Base-by-base conservation (phyloP, 2,113 vertebrate genomes). In the Neopipo cinnamomea region DNA sequence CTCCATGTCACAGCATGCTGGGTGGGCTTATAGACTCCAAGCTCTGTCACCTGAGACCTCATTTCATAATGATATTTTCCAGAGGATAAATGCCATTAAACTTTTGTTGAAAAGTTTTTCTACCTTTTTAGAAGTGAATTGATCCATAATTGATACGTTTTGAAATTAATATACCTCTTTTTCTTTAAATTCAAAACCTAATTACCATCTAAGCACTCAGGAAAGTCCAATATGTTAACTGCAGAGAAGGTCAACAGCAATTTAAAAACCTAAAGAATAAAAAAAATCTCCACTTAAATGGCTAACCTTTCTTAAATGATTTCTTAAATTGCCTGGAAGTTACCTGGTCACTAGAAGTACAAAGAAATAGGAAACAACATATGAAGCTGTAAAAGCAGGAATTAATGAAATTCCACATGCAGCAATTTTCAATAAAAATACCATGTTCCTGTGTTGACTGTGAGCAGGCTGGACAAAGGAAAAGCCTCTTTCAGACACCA, bases 191-290 rank as follows among this genome's bases (percentile, higher is more conserved):
- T 21, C 44, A 88, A 92, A 89, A 44, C 13, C 8, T 20, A 44
- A 47, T 80, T 85, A 63, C 41, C n/a, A 88, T 73, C 25, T 84
- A 72, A 94, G 65, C 58, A 85, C n/a, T 49, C 83, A 70, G 11
- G 5, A 62, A 85, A 83, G 30, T 81, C 62, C 52, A 92, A 9
- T 85, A 68, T 30, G 67, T 78, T 78, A 91, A 90, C 39, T 39
- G 67, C 66, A 91, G 27, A 84, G 65, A 93, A 94, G 49, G 74
- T 91, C 50, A 94, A 94, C 1, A 58, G 44, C 12, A 84, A 93
- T 78, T 86, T 82, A 95, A 95, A 88, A 79, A 59, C 35, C 75
- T 78, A 85, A 79, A 95, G 61, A 77, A 87, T 73, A 95, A 91
- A 63, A 91, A 63, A 83, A 76, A 39, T 2, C 0, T 20, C 21